phyloP scores from a whole-genome alignment of 2,113 vertebrate species.

The Corydoras maculifer region DNA sequence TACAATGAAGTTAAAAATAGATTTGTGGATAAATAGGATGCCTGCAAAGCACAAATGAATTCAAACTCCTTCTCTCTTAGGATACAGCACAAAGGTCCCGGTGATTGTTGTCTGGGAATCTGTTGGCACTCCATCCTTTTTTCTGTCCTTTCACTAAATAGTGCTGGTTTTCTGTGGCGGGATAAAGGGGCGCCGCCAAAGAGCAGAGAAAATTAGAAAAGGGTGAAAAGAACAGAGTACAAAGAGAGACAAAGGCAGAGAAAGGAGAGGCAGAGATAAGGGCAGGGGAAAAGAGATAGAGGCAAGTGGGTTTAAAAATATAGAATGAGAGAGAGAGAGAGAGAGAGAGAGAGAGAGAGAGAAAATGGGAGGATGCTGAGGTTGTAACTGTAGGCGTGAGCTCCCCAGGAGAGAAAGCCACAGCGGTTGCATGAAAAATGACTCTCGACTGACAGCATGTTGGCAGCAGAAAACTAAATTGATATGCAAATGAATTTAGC shows the following conservation, averaged over 20 bases:
- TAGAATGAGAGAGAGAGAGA: slow-evolving; percentile 25
- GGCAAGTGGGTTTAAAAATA: neutral
- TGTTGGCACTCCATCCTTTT: slow-evolving; percentile 10
- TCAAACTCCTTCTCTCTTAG: neutral
- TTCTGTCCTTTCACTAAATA: slow-evolving; percentile 15
- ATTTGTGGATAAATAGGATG: no score
- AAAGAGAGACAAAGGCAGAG: slow-evolving; percentile 27
- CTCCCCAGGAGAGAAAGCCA: slow-evolving; percentile 40
- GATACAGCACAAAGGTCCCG: slow-evolving; percentile 13
- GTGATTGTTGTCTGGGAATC: neutral
- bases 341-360: slow-evolving; percentile 40
- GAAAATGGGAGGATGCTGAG: slow-evolving; percentile 20
- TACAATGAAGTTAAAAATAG: no score
- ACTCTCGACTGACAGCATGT: slow-evolving; percentile 65
- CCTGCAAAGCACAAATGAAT: no score
- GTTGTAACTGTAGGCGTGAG: slow-evolving; percentile 37
- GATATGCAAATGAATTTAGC: slow-evolving; percentile 65
- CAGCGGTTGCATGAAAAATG: slow-evolving; percentile 57
- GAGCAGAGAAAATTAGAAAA: slow-evolving; percentile 36
- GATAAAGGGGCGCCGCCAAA: slow-evolving; percentile 29
- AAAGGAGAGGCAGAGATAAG: neutral
- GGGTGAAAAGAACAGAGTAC: slow-evolving; percentile 43
- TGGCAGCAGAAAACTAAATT: slow-evolving; percentile 69
- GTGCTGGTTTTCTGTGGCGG: slow-evolving; percentile 21
- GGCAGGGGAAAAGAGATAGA: neutral